These are phyloP conservation scores for Chelon labrosus DNA, from an alignment of 2,797 vertebrate species.

Conservation along the genomic window DNA sequence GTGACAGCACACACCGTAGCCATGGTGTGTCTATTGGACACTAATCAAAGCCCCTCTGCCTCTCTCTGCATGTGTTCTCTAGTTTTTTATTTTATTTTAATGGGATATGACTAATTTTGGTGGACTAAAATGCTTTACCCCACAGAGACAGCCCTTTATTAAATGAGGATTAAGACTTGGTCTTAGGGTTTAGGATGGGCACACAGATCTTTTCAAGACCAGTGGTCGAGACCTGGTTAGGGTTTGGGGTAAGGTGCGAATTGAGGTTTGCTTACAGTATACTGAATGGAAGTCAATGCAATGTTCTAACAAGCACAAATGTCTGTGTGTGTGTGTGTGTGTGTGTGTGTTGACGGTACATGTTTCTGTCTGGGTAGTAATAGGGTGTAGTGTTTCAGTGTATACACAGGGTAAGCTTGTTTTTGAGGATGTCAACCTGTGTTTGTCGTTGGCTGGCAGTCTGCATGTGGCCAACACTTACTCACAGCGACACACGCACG, in stretches of 20 bases:
- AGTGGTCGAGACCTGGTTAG: no score
- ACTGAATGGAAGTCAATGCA: no score
- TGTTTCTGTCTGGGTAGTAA: conserved; percentile 27
- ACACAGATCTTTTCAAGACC: no score
- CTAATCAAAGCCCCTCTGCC: conserved; percentile 33
- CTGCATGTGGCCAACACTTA: background rate
- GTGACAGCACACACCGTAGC: no score
- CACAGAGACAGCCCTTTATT: no score
- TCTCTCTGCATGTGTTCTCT: conserved; percentile 2
- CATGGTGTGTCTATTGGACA: conserved; percentile 61
- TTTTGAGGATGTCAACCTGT: conserved; percentile 1
- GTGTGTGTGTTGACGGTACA: background rate
- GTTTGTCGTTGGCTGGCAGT: background rate
- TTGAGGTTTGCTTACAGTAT: no score
- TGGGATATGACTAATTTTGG: no score
- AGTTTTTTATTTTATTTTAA: no score
- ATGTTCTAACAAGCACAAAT: background rate
- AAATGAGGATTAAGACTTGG: no score
- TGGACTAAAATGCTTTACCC: no score
- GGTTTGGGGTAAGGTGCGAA: no score
- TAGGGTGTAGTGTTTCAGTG: conserved; percentile 25
- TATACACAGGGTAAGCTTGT: conserved; percentile 6
- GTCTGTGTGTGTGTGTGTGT: conserved; percentile 8
- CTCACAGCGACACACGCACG: background rate
- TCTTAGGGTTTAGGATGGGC: no score